A percentile compares a stretch with the other conserved stretches of the same genome.
phyloP scores from a whole-genome alignment of 1,140 invertebrate species.

The Listronotus bonariensis region DNA sequence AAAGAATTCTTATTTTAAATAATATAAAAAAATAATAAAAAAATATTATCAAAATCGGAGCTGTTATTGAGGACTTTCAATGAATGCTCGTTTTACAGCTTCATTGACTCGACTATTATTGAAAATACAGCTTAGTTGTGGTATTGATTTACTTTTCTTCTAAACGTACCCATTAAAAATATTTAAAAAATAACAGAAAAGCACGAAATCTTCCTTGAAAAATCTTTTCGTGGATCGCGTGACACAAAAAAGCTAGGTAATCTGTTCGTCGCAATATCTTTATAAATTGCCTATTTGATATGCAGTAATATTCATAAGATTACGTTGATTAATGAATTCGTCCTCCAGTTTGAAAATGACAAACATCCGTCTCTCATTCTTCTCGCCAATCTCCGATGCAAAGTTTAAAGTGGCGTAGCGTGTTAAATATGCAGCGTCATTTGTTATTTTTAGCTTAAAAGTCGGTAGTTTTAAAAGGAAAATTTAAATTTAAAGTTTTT shows the following conservation, averaged over 20 bases:
- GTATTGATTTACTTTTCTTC: no score
- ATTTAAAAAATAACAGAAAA: no score
- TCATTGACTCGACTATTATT: no score
- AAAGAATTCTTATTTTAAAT: no score
- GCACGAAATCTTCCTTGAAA: no score
- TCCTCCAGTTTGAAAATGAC: conserved; percentile 36
- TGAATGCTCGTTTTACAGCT: no score
- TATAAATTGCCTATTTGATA: conserved; percentile 43
- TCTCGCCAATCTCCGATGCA: conserved; percentile 24
- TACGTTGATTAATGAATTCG: conserved; percentile 37
- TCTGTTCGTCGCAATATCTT: conserved; percentile 20
- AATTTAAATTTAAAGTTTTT: conserved; percentile 22
- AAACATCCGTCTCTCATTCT: conserved; percentile 38
- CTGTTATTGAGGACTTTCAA: no score
- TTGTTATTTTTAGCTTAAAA: conserved; percentile 31
- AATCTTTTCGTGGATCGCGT: no score
- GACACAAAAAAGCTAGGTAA: not conserved
- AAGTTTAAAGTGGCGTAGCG: conserved; percentile 30
- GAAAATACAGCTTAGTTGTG: no score
- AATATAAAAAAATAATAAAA: no score
- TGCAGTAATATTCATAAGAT: conserved; percentile 43
- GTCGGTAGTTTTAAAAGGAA: conserved; percentile 21
- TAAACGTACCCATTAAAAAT: no score
- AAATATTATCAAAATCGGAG: no score
- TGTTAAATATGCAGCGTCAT: conserved; percentile 37